phyloP scores from a whole-genome alignment of 2,113 vertebrate genomes.

The Gopherus flavomarginatus region DNA sequence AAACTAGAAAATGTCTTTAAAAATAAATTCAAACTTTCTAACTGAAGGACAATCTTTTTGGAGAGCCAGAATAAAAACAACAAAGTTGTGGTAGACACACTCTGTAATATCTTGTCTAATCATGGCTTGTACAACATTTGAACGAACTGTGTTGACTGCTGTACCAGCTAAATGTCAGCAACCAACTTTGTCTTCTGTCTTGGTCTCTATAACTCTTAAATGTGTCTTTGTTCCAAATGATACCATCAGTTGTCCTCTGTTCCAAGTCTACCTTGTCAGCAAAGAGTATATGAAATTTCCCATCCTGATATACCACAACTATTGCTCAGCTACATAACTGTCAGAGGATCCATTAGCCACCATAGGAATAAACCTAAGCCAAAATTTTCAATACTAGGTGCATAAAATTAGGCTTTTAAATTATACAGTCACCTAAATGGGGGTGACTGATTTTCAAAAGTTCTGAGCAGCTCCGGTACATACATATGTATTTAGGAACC shows the following conservation, averaged over 20 bases:
- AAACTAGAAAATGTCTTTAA: neutral
- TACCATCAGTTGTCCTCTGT: neutral
- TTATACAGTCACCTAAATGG: neutral
- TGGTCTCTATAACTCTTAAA: neutral
- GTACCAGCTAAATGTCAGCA: neutral
- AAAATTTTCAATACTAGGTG: neutral
- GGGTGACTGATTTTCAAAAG: neutral
- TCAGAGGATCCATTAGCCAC: neutral
- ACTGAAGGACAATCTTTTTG: neutral
- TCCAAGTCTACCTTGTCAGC: neutral
- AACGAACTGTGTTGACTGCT: neutral
- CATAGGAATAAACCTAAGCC: neutral
- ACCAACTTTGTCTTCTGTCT: neutral
- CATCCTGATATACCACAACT: neutral
- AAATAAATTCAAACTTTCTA: neutral
- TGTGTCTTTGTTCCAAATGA: neutral
- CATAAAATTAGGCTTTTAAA: neutral
- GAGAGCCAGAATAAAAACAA: neutral
- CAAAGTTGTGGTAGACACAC: neutral
- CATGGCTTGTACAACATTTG: constrained; percentile 17
- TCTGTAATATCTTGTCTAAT: neutral
- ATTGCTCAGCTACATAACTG: neutral
- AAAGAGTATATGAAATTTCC: neutral
- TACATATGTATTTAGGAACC: too few species aligned
- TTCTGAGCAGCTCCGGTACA: neutral